These are phyloP conservation scores for Wasmannia auropunctata DNA, from an alignment of 1,140 invertebrate genomes.

Conservation along the genomic window DNA sequence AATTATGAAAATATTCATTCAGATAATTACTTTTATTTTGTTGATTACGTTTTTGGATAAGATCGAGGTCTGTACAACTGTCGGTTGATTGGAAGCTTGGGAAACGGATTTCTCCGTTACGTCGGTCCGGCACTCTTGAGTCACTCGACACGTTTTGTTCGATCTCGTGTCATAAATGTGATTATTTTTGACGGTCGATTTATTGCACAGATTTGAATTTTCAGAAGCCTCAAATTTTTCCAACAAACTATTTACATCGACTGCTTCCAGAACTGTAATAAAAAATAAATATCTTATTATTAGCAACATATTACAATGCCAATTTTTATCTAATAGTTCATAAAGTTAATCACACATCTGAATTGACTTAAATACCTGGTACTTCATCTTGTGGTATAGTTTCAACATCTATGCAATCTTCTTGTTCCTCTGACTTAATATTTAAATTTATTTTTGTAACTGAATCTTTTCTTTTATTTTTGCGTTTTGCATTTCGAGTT, in stretches of 20 bases:
- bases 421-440: slow-evolving; percentile 53
- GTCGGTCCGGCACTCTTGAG: slow-evolving; percentile 52
- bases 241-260: slow-evolving; percentile 85
- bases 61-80: slow-evolving; percentile 78
- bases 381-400: slow-evolving; percentile 66
- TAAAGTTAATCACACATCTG: no score
- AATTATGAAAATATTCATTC: not conserved
- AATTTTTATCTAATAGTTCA: not conserved
- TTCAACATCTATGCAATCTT: slow-evolving; percentile 72
- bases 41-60: slow-evolving; percentile 84
- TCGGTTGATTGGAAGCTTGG: slow-evolving; percentile 67
- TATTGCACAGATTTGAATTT: slow-evolving; percentile 36
- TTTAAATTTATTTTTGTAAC: slow-evolving; percentile 3
- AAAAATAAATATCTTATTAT: slow-evolving; percentile 52
- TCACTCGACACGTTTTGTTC: not conserved
- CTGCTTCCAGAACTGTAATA: slow-evolving; percentile 84
- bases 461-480: slow-evolving; percentile 46
- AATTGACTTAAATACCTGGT: slow-evolving; percentile 68
- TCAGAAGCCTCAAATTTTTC: slow-evolving; percentile 87
- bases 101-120: slow-evolving; percentile 67
- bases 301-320: not conserved
- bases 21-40: slow-evolving; percentile 83
- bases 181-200: not conserved
- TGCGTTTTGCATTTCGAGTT: slow-evolving; percentile 24
- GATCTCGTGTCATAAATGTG: not conserved